Percentiles rank a stretch among this genome's conserved stretches.
These are phyloP conservation scores for Phenganax stokvisi DNA, from an alignment of 92 coral and sea anemone species.

Conservation along the genomic window DNA sequence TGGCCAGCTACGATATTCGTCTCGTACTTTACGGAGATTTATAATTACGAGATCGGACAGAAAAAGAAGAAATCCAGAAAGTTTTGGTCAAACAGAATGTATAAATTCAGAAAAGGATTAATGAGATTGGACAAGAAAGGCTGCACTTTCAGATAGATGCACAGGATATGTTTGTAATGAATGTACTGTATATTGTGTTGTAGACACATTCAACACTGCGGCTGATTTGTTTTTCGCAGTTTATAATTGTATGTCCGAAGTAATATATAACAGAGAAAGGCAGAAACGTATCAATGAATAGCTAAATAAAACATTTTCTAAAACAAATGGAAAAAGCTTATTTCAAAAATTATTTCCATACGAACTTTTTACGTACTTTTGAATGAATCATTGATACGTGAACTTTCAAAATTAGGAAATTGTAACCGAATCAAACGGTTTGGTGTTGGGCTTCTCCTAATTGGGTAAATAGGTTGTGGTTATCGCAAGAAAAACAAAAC, in stretches of 20 bases:
- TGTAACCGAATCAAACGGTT: not conserved
- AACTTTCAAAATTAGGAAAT: no score
- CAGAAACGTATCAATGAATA: no score
- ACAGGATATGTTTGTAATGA: not conserved
- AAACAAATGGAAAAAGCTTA: not conserved
- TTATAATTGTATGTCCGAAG: no score
- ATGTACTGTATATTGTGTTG: no score
- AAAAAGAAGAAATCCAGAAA: slow-evolving; percentile 16
- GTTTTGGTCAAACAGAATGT: slow-evolving; percentile 4
- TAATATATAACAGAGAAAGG: no score
- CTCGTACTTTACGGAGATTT: slow-evolving; percentile 27
- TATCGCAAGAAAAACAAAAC: not conserved
- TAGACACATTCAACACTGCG: no score
- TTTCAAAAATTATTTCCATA: not conserved
- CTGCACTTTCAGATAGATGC: not conserved
- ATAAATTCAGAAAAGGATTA: slow-evolving; percentile 10
- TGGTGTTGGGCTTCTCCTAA: not conserved
- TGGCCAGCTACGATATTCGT: slow-evolving; percentile 42
- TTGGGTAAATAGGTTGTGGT: no score
- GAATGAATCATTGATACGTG: no score
- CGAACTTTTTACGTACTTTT: no score
- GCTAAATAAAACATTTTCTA: not conserved
- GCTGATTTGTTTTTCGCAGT: no score
- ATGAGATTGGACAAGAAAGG: slow-evolving; percentile 9
- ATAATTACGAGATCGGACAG: slow-evolving; percentile 17